phyloP scores from a whole-genome alignment of 1,140 invertebrate genomes.

The Pseudomyrmex concolor region DNA sequence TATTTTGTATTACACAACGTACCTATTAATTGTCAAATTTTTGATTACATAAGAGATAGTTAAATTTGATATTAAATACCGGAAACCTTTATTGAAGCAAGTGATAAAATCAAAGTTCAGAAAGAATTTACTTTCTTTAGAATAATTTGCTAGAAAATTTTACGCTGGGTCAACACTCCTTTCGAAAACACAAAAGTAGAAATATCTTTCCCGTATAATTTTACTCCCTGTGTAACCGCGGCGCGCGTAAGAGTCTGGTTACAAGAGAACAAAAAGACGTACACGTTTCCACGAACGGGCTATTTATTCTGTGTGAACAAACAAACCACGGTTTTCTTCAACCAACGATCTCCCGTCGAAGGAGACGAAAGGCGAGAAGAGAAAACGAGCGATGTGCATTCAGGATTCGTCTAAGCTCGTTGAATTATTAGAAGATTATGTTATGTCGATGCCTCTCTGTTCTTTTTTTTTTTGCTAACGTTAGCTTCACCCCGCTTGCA shows the following conservation, averaged over 20 bases:
- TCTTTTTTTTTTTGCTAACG: slow-evolving; percentile 58
- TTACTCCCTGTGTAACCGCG: background rate
- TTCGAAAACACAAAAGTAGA: slow-evolving; percentile 4
- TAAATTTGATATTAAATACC: background rate
- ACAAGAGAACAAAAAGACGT: background rate
- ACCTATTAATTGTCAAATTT: background rate
- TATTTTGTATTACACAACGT: background rate
- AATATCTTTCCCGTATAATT: slow-evolving; percentile 39
- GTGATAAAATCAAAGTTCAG: too few relatives aligned
- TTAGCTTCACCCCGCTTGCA: slow-evolving; percentile 50
- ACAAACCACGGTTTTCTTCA: slow-evolving; percentile 70
- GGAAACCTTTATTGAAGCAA: background rate
- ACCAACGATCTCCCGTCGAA: slow-evolving; percentile 59
- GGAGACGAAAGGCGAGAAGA: slow-evolving; percentile 38
- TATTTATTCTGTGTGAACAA: slow-evolving; percentile 76
- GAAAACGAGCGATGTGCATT: background rate
- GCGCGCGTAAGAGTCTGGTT: background rate
- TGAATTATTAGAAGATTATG: slow-evolving; percentile 77
- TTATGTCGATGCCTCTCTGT: slow-evolving; percentile 63
- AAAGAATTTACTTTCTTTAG: background rate
- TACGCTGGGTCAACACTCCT: too few relatives aligned
- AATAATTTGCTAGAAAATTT: background rate
- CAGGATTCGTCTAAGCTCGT: slow-evolving; percentile 16
- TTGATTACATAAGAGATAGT: background rate
- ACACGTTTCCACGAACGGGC: slow-evolving; percentile 59